Conservation (phyloP, 2,888 invertebrate genomes). For the Colletes collaris region DNA sequence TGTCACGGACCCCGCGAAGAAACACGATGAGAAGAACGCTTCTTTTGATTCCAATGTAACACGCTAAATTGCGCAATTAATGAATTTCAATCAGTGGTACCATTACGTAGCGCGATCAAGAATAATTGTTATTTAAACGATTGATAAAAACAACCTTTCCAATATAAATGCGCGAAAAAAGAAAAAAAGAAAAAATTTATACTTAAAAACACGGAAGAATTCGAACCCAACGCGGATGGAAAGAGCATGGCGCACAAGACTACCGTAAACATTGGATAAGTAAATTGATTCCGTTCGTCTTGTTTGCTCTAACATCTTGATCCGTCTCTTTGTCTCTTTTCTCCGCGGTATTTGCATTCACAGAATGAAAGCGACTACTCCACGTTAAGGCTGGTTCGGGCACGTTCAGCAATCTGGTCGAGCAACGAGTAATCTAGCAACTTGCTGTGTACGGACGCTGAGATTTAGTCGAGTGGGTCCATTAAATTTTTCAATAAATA, state of each 20-base stretch:
- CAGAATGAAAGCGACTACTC: slow-evolving; percentile 49
- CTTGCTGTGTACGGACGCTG: too few relatives aligned
- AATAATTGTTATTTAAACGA: not conserved
- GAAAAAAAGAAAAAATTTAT: too few relatives aligned
- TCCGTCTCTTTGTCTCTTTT: slow-evolving; percentile 2
- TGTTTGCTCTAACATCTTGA: not conserved
- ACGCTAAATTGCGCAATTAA: not conserved
- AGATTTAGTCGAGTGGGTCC: too few relatives aligned
- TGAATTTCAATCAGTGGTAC: not conserved
- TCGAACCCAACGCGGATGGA: slow-evolving; percentile 2
- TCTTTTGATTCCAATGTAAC: slow-evolving; percentile 3
- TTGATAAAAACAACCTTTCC: too few relatives aligned
- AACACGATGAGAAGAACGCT: slow-evolving; percentile 11
- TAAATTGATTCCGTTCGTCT: not conserved
- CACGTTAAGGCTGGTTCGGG: slow-evolving; percentile 7
- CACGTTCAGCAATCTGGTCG: too few relatives aligned
- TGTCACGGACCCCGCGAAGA: slow-evolving; percentile 45
- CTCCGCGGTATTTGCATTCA: slow-evolving; percentile 5
- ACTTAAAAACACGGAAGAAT: not conserved
- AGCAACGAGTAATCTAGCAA: too few relatives aligned
- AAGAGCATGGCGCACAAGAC: not conserved
- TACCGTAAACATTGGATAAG: slow-evolving; percentile 3
- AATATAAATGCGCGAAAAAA: too few relatives aligned
- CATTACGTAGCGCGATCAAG: not conserved
- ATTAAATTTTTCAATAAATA: not conserved